phyloP scores from a whole-genome alignment of 2,113 vertebrate genomes.

The Ivindomyrus marchei region DNA sequence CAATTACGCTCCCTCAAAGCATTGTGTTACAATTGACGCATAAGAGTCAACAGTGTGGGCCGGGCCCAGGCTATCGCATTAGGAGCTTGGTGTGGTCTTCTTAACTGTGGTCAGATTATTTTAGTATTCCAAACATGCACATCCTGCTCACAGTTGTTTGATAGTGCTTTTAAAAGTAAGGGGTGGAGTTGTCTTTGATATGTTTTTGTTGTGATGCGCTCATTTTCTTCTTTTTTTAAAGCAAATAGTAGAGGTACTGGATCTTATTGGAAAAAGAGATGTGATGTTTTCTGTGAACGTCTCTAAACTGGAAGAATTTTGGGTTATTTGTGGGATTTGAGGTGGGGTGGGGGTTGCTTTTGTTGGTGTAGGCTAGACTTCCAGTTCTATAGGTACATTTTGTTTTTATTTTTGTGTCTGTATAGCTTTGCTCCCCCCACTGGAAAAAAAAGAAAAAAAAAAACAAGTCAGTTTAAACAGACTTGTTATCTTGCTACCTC shows the following conservation, averaged over 20 bases:
- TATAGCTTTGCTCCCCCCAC: conserved; percentile 76
- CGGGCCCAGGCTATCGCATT: background rate
- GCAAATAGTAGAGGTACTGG: conserved; percentile 75
- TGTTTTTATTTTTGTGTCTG: conserved; percentile 60
- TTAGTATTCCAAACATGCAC: conserved; percentile 28
- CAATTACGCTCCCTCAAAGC: background rate
- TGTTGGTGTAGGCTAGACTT: conserved; percentile 64
- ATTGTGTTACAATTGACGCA: conserved; percentile 23
- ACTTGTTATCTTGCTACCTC: conserved; percentile 85
- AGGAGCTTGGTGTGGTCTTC: conserved; percentile 1
- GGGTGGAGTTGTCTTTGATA: conserved; percentile 12
- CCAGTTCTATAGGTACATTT: conserved; percentile 70
- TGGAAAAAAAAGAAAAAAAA: conserved; percentile 42
- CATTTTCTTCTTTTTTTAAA: conserved; percentile 17
- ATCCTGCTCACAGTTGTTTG: conserved; percentile 8
- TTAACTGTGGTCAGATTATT: conserved; percentile 25
- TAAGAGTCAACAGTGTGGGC: background rate
- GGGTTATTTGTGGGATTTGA: conserved; percentile 53
- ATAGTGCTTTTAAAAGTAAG: conserved; percentile 16
- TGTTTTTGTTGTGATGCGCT: conserved; percentile 12
- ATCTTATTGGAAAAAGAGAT: conserved; percentile 71
- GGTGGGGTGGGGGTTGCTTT: conserved; percentile 36
- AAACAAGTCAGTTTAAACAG: conserved; percentile 63
- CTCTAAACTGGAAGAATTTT: conserved; percentile 78
- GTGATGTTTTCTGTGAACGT: conserved; percentile 80